A percentile compares a stretch with the other conserved stretches of the same genome.
Evolutionary conservation across 2,888 invertebrate species (phyloP).

Genomic region (Cactoblastis cactorum): DNA sequence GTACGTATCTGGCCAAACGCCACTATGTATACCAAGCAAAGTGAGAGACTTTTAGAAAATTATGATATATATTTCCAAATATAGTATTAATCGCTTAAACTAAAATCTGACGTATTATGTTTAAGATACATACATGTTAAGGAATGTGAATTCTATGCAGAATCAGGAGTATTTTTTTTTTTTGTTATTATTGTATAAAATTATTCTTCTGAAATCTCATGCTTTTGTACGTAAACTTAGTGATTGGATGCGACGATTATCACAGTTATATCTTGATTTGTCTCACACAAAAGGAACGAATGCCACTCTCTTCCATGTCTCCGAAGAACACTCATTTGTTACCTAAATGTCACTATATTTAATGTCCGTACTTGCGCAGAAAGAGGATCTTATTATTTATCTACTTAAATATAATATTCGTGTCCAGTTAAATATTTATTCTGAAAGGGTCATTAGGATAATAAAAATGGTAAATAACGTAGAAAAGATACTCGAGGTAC

Average conservation of each 20-base stretch:
- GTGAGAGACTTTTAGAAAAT: too few relatives aligned
- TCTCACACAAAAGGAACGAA: conserved; percentile 44
- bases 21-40: too few relatives aligned
- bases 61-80: too few relatives aligned
- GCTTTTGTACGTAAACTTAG: neutral
- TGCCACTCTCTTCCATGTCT: conserved; percentile 38
- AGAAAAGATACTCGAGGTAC: too few relatives aligned
- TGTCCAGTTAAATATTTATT: neutral
- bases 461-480: neutral
- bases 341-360: conserved; percentile 50
- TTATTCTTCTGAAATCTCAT: neutral
- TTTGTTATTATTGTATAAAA: neutral
- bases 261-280: conserved; percentile 66
- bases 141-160: too few relatives aligned
- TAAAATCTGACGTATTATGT: too few relatives aligned
- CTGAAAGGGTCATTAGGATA: neutral
- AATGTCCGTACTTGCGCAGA: conserved; percentile 23
- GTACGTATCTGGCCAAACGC: too few relatives aligned
- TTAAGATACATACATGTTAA: too few relatives aligned
- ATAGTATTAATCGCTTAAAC: too few relatives aligned
- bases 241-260: conserved; percentile 60
- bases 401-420: neutral
- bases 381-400: conserved; percentile 6
- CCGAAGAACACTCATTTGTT: conserved; percentile 47
- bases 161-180: neutral